These are phyloP conservation scores for Drosophila kepulauana DNA, from an alignment of 1,140 invertebrate genomes.

Conservation along the genomic window DNA sequence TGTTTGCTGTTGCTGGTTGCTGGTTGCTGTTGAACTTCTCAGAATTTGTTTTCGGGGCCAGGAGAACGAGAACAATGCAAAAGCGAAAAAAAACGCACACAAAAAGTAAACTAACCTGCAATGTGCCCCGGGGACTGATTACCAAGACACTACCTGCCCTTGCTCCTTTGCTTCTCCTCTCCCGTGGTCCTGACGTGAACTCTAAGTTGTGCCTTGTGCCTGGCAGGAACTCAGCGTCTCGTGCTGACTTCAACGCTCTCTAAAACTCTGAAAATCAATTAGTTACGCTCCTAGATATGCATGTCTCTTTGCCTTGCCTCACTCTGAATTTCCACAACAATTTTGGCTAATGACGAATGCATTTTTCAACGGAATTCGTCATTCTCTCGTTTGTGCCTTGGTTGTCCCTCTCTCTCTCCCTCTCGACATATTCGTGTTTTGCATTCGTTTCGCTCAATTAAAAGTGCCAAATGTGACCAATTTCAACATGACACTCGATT, in stretches of 20 bases:
- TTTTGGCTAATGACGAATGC: slow-evolving; percentile 69
- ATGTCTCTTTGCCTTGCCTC: not conserved
- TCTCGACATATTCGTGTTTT: slow-evolving; percentile 39
- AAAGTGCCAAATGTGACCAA: slow-evolving; percentile 70
- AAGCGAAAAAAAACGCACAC: slow-evolving; percentile 12
- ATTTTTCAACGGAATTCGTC: slow-evolving; percentile 65
- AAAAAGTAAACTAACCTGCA: slow-evolving; percentile 64
- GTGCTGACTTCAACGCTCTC: slow-evolving; percentile 52
- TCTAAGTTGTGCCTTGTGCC: slow-evolving; percentile 11
- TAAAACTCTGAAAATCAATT: slow-evolving; percentile 77
- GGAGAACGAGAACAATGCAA: slow-evolving; percentile 48
- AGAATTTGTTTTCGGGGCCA: slow-evolving; percentile 67
- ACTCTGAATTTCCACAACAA: slow-evolving; percentile 42
- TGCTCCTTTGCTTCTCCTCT: slow-evolving; percentile 19
- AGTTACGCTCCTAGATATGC: slow-evolving; percentile 62
- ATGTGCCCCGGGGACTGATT: slow-evolving; percentile 67
- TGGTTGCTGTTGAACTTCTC: slow-evolving; percentile 63
- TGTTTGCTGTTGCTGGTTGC: slow-evolving; percentile 37
- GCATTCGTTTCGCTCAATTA: slow-evolving; percentile 75
- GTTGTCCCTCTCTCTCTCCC: slow-evolving; percentile 14
- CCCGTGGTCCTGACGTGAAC: slow-evolving; percentile 17
- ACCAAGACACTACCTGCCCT: slow-evolving; percentile 66
- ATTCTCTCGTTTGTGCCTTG: slow-evolving; percentile 48
- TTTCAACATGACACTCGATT: slow-evolving; percentile 71
- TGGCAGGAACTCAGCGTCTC: slow-evolving; percentile 42